Conservation (phyloP, 2,113 vertebrate species). For the Lathamus discolor region DNA sequence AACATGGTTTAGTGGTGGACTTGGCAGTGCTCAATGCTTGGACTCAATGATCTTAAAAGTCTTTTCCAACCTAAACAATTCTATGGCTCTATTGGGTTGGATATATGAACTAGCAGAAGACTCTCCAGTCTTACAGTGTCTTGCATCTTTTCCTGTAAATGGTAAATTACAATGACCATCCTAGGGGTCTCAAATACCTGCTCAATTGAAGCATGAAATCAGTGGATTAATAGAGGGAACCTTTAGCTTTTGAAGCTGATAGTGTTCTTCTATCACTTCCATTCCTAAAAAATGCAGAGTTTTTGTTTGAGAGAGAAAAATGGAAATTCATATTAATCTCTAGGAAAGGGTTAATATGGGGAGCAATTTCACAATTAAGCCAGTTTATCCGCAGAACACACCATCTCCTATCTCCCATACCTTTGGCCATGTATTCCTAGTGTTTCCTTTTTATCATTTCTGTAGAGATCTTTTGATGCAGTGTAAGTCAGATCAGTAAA, state of each 20-base stretch:
- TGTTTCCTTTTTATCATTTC: neutral
- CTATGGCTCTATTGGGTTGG: neutral
- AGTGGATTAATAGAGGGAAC: neutral
- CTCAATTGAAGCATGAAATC: accelerated
- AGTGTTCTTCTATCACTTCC: neutral
- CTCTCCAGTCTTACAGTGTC: neutral
- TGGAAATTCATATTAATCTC: neutral
- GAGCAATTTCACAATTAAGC: neutral
- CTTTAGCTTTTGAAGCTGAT: neutral
- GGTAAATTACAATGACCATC: neutral
- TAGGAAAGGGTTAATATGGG: neutral
- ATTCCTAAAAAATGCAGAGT: neutral
- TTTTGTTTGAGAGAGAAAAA: neutral
- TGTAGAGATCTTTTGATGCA: neutral
- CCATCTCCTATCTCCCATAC: neutral
- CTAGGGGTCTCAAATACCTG: neutral
- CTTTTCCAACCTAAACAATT: neutral
- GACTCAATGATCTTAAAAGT: neutral
- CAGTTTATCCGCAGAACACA: neutral
- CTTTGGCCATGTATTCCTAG: slow-evolving; percentile 17
- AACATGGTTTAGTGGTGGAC: neutral
- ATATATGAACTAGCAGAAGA: neutral
- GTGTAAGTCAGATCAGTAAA: neutral
- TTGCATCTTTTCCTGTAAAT: neutral
- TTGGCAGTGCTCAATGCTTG: neutral